Evolutionary conservation across 23 tunicate genomes (phyloP).

Genomic region (Trididemnum clinides): DNA sequence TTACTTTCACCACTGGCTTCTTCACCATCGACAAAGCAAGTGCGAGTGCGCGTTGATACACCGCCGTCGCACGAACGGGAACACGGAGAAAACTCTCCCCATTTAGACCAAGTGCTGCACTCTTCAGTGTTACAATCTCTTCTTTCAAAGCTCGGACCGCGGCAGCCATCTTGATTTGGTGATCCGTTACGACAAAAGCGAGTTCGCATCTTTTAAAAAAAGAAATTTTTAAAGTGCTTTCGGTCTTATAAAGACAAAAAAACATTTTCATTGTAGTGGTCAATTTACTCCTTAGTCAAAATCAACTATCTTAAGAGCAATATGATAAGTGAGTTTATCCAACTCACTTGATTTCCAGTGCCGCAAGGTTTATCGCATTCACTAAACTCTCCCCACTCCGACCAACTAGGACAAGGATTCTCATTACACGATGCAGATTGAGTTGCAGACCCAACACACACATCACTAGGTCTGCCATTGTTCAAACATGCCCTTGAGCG

Average conservation of each 20-base stretch:
- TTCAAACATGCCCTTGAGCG: neutral
- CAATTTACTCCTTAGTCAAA: no score
- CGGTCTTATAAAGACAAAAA: no score
- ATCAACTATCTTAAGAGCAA: no score
- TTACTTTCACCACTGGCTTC: no score
- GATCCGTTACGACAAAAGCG: constrained; percentile 61
- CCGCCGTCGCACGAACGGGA: constrained; percentile 56
- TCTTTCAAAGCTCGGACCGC: constrained; percentile 29
- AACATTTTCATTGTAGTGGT: no score
- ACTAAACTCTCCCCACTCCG: constrained; percentile 52
- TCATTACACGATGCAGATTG: constrained; percentile 16
- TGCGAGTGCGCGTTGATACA: constrained; percentile 42
- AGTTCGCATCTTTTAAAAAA: constrained; percentile 26
- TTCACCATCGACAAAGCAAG: neutral
- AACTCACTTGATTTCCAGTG: constrained; percentile 53
- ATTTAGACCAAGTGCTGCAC: constrained; percentile 65
- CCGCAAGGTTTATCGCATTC: constrained; percentile 61
- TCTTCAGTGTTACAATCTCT: constrained; percentile 5
- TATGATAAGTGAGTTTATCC: no score
- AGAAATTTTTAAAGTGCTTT: no score
- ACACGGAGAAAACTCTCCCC: constrained; percentile 63
- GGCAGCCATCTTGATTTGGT: constrained; percentile 59
- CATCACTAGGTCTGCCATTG: constrained; percentile 15
- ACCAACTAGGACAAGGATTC: constrained; percentile 61
- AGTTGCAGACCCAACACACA: constrained; percentile 7